Evolutionary conservation across 2,888 invertebrate species (phyloP), one percentile per base, ranked within the genome.

Genomic region (Eledone cirrhosa): DNA sequence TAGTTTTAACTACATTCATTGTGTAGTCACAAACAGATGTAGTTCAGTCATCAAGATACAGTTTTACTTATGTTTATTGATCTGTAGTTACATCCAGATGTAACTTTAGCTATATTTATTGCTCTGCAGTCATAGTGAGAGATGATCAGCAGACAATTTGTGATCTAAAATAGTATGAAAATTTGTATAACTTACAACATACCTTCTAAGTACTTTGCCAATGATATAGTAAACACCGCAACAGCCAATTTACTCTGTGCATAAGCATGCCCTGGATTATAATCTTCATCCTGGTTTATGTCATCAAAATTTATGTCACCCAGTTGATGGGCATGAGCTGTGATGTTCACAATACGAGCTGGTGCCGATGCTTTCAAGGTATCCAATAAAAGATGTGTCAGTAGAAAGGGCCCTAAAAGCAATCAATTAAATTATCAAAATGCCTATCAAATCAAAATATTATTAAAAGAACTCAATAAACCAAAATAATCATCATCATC

Each of bases 221-320:
- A 82, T 76, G 87, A 82, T n/a, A 81, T 80, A 2, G 89, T 88
- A 82, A 87, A 89, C 31, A 90, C 78, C 24, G 87, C 83, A 14
- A 90, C 82, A 22, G 90, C 90, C 69, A 90, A 83, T 84, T 91
- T 91, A 82, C 90, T 89, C 81, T 88, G 88, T 8, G 88, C 82
- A 81, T 88, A 91, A 7, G 86, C 87, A 27, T 84, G 83, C 24
- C 87, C 87, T 1, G 87, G 80, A 13, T 80, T 83, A 79, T 88
- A 89, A 24, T 87, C 87, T 48, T 79, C 78, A 13, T 83, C 83
- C 67, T 85, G 84, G 79, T 87, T 89, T 29, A 89, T 80, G 80
- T 90, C 89, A 4, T 89, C 88, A 81, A 89, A 86, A 78, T 88
- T 81, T 8, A 90, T 84, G 33, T 85, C 83, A 14, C 87, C 89